Conservation (phyloP, 2,888 invertebrate species). For the Autographa pulchrina region DNA sequence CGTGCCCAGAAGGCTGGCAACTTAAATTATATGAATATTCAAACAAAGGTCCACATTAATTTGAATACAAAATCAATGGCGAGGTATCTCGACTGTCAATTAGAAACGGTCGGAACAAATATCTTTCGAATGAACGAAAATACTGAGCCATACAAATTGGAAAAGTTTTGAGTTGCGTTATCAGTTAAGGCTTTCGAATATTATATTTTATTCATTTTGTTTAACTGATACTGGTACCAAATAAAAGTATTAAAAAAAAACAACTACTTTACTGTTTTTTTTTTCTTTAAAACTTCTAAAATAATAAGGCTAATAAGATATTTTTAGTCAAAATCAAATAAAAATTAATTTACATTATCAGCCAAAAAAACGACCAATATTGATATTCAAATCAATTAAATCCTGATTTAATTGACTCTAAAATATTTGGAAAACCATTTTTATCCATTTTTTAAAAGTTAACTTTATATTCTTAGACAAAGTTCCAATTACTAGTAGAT, state of each 20-base stretch:
- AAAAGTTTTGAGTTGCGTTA: constrained; percentile 17
- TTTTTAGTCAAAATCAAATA: too few species aligned
- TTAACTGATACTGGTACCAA: too few species aligned
- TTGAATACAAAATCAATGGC: constrained; percentile 34
- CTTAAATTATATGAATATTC: constrained; percentile 21
- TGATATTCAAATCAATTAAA: not conserved
- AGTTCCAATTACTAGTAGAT: not conserved
- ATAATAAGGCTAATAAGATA: too few species aligned
- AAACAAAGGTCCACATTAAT: constrained; percentile 15
- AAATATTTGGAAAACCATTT: not conserved
- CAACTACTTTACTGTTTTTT: too few species aligned
- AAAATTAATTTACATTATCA: too few species aligned
- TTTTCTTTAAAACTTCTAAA: too few species aligned
- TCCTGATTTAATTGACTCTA: not conserved
- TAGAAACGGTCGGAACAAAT: constrained; percentile 23
- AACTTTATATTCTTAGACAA: not conserved
- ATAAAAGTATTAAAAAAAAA: too few species aligned
- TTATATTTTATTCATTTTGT: constrained; percentile 18
- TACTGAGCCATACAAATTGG: constrained; percentile 9
- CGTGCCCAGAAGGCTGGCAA: too few species aligned
- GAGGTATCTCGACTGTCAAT: constrained; percentile 39
- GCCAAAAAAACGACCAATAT: too few species aligned
- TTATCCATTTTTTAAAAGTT: not conserved
- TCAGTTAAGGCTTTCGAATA: constrained; percentile 10
- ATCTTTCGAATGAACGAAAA: constrained; percentile 33